Base-by-base conservation (phyloP, 1,140 invertebrate species). In the Caenorhabditis brenneri region DNA sequence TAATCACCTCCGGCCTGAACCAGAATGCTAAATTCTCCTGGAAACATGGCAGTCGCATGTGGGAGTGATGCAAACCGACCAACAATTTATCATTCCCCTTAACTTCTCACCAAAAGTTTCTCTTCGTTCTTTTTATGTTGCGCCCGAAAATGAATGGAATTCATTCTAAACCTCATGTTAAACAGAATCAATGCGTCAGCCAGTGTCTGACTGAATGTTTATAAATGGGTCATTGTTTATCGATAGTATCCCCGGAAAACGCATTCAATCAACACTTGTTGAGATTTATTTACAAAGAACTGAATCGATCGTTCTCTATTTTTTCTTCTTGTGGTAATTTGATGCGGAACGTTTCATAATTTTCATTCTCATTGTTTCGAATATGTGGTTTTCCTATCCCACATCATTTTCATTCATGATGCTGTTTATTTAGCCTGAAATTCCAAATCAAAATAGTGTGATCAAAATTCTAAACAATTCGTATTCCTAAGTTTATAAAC, bases 221-320 rank as follows among this genome's bases (percentile, higher is more conserved):
- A 74, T 74, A 74, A 74, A 74, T 29, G 19, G 65, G 65, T 74
- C 58, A 65, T 6, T 74, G 65, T 74, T 74, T 74, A 74, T 74
- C 58, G 36, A 65, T 65, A 36, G 58, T 27, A 22, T n/a, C 19
- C 29, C 58, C 58, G 3, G n/a, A 42, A 42, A 24, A 39, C 36
- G 22, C 58, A 42, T n/a, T 24, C 65, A 42, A 39, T 22, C 36
- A 74, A 74, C 6, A 74, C 65, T 74, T 65, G 27, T 65, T 31
- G 65, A 74, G 65, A 74, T 74, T 42, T 74, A 39, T 42, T 27
- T 42, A 9, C 36, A 24, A 27, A 19, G 2, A 36, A 10, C 16
- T 3, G 24, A 74, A 74, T 74, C 65, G 36, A 74, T 74, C 46
- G 24, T 33, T 74, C 46, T 65, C 36, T n/a, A 5, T 1, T 39